Percentiles rank a stretch among this genome's conserved stretches.
Conservation (phyloP, 1,140 invertebrate species). For the Hyphantria cunea region DNA sequence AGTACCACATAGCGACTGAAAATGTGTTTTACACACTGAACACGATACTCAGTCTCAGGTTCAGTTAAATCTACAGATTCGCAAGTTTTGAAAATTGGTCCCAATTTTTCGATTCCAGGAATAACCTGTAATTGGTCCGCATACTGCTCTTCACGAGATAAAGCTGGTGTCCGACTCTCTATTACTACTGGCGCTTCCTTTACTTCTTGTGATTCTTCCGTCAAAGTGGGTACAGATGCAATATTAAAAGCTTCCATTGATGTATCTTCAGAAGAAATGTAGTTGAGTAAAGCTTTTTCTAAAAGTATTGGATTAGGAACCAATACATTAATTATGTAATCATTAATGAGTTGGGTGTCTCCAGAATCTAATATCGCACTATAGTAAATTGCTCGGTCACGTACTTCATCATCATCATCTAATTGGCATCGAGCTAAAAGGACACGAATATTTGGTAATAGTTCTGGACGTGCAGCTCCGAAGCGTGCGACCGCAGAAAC, state of each 20-base stretch:
- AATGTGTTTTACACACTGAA: constrained; percentile 96
- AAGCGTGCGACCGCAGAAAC: constrained; percentile 98
- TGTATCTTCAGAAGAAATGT: constrained; percentile 85
- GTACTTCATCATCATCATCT: constrained; percentile 98
- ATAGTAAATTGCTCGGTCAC: constrained; percentile 98
- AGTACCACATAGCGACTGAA: constrained; percentile 93
- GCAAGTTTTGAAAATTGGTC: constrained; percentile 95
- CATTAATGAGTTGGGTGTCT: constrained; percentile 86
- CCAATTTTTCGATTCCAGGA: constrained; percentile 86
- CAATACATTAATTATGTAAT: constrained; percentile 90
- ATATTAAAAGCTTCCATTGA: constrained; percentile 91
- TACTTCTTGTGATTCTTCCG: constrained; percentile 74
- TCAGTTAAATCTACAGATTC: constrained; percentile 96
- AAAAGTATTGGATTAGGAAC: constrained; percentile 91
- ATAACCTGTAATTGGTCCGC: constrained; percentile 90
- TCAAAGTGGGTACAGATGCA: constrained; percentile 88
- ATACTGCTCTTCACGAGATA: constrained; percentile 92
- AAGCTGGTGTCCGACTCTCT: constrained; percentile 70
- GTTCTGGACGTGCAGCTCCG: constrained; percentile 94
- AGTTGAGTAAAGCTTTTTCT: constrained; percentile 92
- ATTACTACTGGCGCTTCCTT: constrained; percentile 81
- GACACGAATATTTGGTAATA: constrained; percentile 94
- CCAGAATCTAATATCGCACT: constrained; percentile 89
- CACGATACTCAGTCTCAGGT: constrained; percentile 98
- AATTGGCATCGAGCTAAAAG: constrained; percentile 93